phyloP scores from a whole-genome alignment of 2,113 vertebrate species.

The Myotis brandtii region DNA sequence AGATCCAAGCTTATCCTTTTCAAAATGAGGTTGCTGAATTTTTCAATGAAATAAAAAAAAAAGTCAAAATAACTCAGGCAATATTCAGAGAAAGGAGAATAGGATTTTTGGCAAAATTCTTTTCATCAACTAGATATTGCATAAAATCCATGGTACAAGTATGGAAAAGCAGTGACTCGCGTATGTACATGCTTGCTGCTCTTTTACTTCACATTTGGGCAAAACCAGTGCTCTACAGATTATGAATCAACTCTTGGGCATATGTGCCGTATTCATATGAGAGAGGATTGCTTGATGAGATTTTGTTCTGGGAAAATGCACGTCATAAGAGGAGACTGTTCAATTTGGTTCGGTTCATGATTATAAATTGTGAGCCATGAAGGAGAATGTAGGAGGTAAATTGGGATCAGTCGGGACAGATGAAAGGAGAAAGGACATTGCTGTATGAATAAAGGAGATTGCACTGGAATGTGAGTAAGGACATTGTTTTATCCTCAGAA shows the following conservation, averaged over 20 bases:
- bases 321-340: not conserved
- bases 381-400: not conserved
- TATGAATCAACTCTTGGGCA: not conserved
- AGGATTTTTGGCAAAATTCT: not conserved
- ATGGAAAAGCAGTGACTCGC: not conserved
- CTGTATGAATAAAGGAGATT: not conserved
- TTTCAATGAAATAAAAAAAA: not conserved
- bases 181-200: not conserved
- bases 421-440: not conserved
- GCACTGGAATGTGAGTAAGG: not conserved
- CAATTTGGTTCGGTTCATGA: not conserved
- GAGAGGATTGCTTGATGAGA: not conserved
- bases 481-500: not conserved
- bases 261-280: not conserved
- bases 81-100: not conserved
- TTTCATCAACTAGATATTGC: not conserved
- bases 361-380: not conserved
- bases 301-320: not conserved
- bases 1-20: constrained; percentile 17
- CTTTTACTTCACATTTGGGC: not conserved
- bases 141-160: not conserved
- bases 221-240: not conserved
- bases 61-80: not conserved
- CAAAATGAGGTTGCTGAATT: constrained; percentile 4
- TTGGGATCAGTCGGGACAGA: not conserved